Conservation (phyloP, 2,888 invertebrate genomes). For the Busseola fusca region DNA sequence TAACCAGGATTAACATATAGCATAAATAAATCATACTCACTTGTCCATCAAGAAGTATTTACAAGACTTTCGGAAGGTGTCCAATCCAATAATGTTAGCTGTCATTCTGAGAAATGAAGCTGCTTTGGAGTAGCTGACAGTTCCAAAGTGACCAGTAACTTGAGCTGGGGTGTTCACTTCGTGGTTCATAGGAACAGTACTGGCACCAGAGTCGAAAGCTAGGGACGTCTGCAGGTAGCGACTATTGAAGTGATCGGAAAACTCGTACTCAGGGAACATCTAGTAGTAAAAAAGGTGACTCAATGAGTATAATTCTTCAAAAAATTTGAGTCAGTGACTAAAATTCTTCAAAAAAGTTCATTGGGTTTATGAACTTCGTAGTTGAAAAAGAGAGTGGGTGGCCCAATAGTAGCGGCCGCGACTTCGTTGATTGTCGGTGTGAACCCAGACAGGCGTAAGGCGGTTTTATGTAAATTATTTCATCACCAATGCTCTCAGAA, state of each 20-base stretch:
- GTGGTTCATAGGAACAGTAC: constrained; percentile 89
- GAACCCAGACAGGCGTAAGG: too few relatives aligned
- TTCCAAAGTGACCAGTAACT: constrained; percentile 91
- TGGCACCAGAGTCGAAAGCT: constrained; percentile 77
- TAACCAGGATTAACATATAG: too few relatives aligned
- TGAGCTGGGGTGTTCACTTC: constrained; percentile 90
- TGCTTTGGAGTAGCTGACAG: constrained; percentile 92
- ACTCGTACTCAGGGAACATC: constrained; percentile 90
- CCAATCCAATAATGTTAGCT: constrained; percentile 76
- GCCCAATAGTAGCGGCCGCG: too few relatives aligned
- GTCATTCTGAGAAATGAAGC: constrained; percentile 84
- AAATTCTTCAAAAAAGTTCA: too few relatives aligned
- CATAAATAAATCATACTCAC: constrained; percentile 76
- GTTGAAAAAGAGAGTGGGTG: background rate
- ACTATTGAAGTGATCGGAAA: constrained; percentile 92
- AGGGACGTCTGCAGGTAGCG: constrained; percentile 91
- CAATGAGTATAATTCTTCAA: background rate
- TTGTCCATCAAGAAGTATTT: constrained; percentile 80
- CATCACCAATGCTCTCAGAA: too few relatives aligned
- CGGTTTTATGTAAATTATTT: too few relatives aligned
- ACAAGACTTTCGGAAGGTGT: constrained; percentile 76
- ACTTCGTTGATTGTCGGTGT: too few relatives aligned
- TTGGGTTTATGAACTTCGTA: too few relatives aligned
- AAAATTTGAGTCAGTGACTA: too few relatives aligned
- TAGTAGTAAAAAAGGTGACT: constrained; percentile 65